phyloP scores from a whole-genome alignment of 1,140 invertebrate species.

The Hesperophylax magnus region DNA sequence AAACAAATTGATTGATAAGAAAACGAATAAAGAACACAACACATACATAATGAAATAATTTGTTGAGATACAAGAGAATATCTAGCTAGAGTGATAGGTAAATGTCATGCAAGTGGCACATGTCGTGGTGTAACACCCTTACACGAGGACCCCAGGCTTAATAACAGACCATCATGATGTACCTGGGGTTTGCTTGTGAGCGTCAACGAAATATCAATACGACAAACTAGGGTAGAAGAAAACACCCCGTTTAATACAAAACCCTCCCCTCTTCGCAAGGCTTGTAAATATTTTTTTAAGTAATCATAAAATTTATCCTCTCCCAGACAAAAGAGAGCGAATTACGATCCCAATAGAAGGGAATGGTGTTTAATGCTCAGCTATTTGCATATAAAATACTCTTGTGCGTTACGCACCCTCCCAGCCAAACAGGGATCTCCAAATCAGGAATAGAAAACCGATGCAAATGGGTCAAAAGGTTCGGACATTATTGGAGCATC shows the following conservation, averaged over 20 bases:
- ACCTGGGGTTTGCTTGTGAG: background rate
- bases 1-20: too few relatives aligned
- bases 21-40: too few relatives aligned
- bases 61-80: background rate
- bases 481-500: background rate
- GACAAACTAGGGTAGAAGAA: background rate
- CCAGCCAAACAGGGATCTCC: background rate
- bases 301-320: conserved; percentile 38
- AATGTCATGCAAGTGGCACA: conserved; percentile 6
- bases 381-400: conserved; percentile 56
- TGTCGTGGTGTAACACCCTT: background rate
- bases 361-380: conserved; percentile 54
- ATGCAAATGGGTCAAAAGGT: conserved; percentile 16
- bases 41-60: too few relatives aligned
- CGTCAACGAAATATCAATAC: conserved; percentile 5
- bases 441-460: conserved; percentile 25
- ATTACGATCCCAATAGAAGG: conserved; percentile 24
- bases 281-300: conserved; percentile 15
- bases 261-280: background rate
- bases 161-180: background rate
- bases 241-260: background rate
- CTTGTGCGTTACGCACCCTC: conserved; percentile 25
- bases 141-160: background rate
- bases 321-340: conserved; percentile 16
- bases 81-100: background rate